Evolutionary conservation across 1,140 invertebrate species (phyloP).

Genomic region (Drosophila pectinifera): DNA sequence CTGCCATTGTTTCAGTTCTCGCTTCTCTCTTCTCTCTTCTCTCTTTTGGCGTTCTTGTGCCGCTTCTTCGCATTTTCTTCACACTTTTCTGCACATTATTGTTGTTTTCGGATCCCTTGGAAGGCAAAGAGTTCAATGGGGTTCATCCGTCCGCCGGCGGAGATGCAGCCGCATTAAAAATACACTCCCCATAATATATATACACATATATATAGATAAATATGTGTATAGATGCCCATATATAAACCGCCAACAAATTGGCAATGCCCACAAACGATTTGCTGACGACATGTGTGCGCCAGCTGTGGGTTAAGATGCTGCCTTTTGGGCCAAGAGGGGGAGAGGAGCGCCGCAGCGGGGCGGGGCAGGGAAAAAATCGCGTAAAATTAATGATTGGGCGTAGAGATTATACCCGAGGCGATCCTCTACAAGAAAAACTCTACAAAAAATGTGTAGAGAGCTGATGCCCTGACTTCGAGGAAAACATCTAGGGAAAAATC

Average conservation of each 20-base stretch:
- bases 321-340: not conserved
- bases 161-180: slow-evolving; percentile 60
- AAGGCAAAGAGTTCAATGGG: slow-evolving; percentile 58
- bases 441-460: not conserved
- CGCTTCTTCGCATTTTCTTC: slow-evolving; percentile 64
- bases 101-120: slow-evolving; percentile 30
- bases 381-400: slow-evolving; percentile 56
- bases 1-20: slow-evolving; percentile 37
- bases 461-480: not conserved
- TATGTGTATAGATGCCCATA: slow-evolving; percentile 18
- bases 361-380: slow-evolving; percentile 26
- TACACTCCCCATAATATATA: slow-evolving; percentile 48
- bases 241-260: slow-evolving; percentile 57
- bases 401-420: slow-evolving; percentile 28
- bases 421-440: slow-evolving; percentile 1
- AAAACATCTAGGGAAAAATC: not conserved
- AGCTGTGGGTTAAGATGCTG: slow-evolving; percentile 53
- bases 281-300: slow-evolving; percentile 70
- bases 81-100: slow-evolving; percentile 51
- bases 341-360: not conserved
- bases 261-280: slow-evolving; percentile 51
- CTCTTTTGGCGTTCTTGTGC: slow-evolving; percentile 41
- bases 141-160: slow-evolving; percentile 52
- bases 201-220: slow-evolving; percentile 11
- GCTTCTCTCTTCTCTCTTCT: slow-evolving; percentile 8